Evolutionary conservation across 1,140 invertebrate species (phyloP).

Genomic region (Orchesella cincta): DNA sequence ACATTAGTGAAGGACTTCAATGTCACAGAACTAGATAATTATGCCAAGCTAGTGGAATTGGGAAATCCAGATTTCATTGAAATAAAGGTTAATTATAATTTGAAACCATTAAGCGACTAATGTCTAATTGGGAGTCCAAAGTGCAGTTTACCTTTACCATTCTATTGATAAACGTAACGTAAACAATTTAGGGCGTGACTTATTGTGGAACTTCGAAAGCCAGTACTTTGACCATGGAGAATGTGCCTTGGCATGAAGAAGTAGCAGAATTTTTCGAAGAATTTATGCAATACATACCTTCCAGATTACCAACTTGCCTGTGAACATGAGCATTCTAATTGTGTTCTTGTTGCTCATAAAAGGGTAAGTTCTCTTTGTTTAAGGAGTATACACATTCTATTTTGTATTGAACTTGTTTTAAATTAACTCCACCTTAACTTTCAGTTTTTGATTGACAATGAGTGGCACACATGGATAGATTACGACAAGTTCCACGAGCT

Average conservation of each 20-base stretch:
- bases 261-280: constrained; percentile 62
- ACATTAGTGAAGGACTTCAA: constrained; percentile 68
- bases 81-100: too few species aligned
- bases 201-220: constrained; percentile 67
- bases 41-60: constrained; percentile 63
- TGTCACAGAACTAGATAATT: constrained; percentile 65
- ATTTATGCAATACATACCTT: constrained; percentile 57
- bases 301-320: constrained; percentile 64
- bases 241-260: constrained; percentile 69
- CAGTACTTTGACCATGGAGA: constrained; percentile 65
- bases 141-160: too few species aligned
- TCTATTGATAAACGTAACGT: too few species aligned
- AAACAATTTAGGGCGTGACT: constrained; percentile 68
- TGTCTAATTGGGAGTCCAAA: too few species aligned
- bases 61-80: constrained; percentile 70
- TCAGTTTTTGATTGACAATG: constrained; percentile 61
- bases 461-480: constrained; percentile 69
- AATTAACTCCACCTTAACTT: too few species aligned
- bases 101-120: too few species aligned
- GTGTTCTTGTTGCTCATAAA: constrained; percentile 64
- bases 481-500: constrained; percentile 64
- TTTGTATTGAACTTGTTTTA: not conserved
- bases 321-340: constrained; percentile 70
- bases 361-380: constrained; percentile 55
- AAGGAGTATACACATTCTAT: not conserved